A percentile compares a stretch with the other conserved stretches of the same genome.
These are phyloP conservation scores for Formica aserva DNA, from an alignment of 2,888 invertebrate genomes.

Conservation along the genomic window DNA sequence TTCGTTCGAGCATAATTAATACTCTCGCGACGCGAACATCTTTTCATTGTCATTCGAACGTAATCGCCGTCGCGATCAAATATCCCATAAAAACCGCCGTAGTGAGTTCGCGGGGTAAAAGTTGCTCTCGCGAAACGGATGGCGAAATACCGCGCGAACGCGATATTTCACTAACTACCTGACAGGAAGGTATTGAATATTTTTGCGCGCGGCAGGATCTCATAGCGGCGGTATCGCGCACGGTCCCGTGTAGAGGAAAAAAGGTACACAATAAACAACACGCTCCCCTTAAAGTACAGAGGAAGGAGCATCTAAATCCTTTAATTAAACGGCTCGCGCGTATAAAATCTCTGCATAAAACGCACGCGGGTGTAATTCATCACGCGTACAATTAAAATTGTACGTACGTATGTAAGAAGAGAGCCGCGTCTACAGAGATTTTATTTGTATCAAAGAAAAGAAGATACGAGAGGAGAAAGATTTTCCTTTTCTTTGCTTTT, in stretches of 20 bases:
- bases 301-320: constrained; percentile 55
- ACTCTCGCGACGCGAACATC: constrained; percentile 17
- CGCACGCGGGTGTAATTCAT: constrained; percentile 40
- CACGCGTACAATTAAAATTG: constrained; percentile 57
- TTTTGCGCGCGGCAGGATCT: constrained; percentile 40
- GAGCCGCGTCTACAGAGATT: not conserved
- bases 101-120: constrained; percentile 22
- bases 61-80: constrained; percentile 38
- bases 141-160: constrained; percentile 39
- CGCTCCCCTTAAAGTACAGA: constrained; percentile 16
- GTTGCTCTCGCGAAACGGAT: constrained; percentile 38
- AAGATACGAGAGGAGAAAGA: not conserved
- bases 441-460: constrained; percentile 3
- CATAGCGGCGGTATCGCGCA: not conserved
- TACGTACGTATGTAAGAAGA: not conserved
- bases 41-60: constrained; percentile 19
- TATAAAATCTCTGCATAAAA: constrained; percentile 62
- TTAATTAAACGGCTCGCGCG: constrained; percentile 67
- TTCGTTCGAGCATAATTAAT: constrained; percentile 26
- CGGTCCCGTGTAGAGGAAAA: not conserved
- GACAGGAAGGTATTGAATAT: constrained; percentile 51
- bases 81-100: constrained; percentile 38
- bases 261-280: constrained; percentile 26
- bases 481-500: not conserved
- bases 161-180: constrained; percentile 52